A percentile compares a stretch with the other conserved stretches of the same genome.
Conservation (phyloP, 2,888 invertebrate genomes). For the Synergus itoensis region DNA sequence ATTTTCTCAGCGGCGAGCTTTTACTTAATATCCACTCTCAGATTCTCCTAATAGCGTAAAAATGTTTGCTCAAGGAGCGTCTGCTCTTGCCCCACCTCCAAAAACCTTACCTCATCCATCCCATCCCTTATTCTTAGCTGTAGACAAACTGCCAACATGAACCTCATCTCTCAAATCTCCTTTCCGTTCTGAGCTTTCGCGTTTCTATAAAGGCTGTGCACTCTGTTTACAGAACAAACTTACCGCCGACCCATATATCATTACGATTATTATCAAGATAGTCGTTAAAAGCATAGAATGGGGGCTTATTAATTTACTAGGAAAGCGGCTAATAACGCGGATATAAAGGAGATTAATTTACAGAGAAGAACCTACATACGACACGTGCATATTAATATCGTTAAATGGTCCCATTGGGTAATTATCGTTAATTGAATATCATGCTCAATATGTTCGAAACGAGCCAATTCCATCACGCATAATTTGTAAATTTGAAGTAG, state of each 20-base stretch:
- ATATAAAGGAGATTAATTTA: not conserved
- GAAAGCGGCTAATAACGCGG: not conserved
- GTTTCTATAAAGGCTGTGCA: conserved; percentile 51
- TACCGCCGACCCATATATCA: conserved; percentile 43
- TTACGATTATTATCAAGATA: not conserved
- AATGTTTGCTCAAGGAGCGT: conserved; percentile 72
- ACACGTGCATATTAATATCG: not conserved
- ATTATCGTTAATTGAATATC: not conserved
- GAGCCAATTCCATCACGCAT: not conserved
- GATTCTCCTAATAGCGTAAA: conserved; percentile 72
- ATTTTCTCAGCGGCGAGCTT: conserved; percentile 63
- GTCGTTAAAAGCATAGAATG: not conserved
- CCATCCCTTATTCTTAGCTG: conserved; percentile 31
- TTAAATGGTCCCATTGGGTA: not conserved
- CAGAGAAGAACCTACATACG: not conserved
- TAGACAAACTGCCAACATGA: not conserved
- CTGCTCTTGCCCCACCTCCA: conserved; percentile 48
- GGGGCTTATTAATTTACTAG: not conserved
- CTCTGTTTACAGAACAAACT: conserved; percentile 69
- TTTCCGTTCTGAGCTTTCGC: conserved; percentile 45
- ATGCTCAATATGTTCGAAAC: not conserved
- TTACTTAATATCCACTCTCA: conserved; percentile 71
- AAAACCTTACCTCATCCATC: conserved; percentile 40
- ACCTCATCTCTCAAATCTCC: conserved; percentile 37
- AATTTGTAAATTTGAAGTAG: not conserved